These are phyloP conservation scores for Pogonognathellus flavescens DNA, from an alignment of 1,140 invertebrate species.

Conservation along the genomic window DNA sequence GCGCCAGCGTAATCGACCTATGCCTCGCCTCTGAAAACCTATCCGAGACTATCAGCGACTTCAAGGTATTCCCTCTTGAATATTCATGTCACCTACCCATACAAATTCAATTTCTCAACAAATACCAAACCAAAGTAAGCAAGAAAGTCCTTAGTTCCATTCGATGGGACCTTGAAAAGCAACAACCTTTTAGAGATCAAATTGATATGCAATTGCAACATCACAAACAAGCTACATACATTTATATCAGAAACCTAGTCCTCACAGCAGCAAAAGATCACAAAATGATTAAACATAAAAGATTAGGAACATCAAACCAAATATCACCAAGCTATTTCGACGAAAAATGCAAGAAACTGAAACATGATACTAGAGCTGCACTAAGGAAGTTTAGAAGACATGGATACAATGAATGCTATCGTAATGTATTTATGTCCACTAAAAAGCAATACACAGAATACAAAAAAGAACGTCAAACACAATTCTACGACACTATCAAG, in stretches of 20 bases:
- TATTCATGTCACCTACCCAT: neutral
- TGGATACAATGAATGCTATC: neutral
- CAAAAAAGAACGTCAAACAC: neutral
- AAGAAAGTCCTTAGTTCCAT: too few species aligned
- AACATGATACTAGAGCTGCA: neutral
- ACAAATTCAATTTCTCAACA: neutral
- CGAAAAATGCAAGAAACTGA: neutral
- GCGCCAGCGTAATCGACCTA: constrained; percentile 27
- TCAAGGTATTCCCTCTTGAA: neutral
- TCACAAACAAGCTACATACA: too few species aligned
- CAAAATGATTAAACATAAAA: too few species aligned
- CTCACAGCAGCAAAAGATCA: too few species aligned
- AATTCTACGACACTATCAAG: neutral
- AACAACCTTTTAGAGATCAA: too few species aligned
- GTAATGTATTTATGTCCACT: neutral
- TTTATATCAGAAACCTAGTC: too few species aligned
- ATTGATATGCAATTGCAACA: too few species aligned
- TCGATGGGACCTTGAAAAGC: too few species aligned
- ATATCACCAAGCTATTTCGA: neutral
- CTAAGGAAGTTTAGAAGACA: neutral
- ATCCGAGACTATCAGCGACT: neutral
- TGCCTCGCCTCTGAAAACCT: neutral
- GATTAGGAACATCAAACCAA: too few species aligned
- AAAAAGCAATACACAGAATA: neutral
- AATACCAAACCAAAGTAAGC: too few species aligned